phyloP scores from a whole-genome alignment of 2,113 vertebrate genomes.

The Cinclus mexicanus region DNA sequence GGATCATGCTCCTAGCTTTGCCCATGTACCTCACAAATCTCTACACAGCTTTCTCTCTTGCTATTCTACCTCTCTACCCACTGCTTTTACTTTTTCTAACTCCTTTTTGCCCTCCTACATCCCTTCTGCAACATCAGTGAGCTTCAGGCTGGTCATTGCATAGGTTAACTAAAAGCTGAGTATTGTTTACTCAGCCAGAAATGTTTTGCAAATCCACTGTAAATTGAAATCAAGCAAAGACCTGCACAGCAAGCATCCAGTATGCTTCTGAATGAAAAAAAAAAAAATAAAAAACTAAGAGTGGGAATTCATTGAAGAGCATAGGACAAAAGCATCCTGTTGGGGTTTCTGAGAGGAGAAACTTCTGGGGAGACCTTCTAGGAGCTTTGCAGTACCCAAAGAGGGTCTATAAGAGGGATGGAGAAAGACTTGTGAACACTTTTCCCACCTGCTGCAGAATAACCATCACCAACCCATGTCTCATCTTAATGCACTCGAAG shows the following conservation, averaged over 20 bases:
- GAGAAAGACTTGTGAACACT: neutral
- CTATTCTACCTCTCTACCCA: neutral
- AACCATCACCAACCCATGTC: accelerated
- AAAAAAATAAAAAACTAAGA: neutral
- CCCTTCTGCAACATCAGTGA: neutral
- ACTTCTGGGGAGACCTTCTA: neutral
- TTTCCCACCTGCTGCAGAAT: neutral
- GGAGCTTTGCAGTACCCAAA: neutral
- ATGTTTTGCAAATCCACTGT: neutral
- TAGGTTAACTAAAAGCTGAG: neutral
- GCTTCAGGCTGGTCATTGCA: neutral
- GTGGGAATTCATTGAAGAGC: neutral
- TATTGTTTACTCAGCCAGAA: neutral
- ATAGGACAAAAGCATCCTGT: neutral
- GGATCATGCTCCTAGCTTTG: neutral
- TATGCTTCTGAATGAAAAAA: neutral
- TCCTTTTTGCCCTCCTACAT: neutral
- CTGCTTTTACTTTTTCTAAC: neutral
- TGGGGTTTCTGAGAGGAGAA: neutral
- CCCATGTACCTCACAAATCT: neutral
- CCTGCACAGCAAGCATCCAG: neutral
- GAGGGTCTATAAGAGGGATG: neutral
- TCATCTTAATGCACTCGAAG: neutral
- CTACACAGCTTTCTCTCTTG: neutral
- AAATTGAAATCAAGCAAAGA: neutral